A percentile compares a stretch with the other conserved stretches of the same genome.
Conservation (phyloP, 2,113 vertebrate genomes). For the Perccottus glenii region DNA sequence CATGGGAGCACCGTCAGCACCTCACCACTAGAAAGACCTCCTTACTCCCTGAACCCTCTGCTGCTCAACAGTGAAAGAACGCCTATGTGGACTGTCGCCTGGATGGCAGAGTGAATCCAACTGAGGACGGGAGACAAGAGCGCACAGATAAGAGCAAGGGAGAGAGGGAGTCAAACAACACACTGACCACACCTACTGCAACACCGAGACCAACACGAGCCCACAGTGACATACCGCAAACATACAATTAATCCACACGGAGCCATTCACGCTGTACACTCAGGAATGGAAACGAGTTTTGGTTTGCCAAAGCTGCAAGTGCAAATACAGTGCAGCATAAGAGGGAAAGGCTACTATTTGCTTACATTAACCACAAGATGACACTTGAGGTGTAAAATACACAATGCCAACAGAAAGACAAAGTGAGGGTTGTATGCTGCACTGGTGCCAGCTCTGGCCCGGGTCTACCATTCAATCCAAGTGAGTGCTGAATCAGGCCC, state of each 20-base stretch:
- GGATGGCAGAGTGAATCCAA: constrained; percentile 51
- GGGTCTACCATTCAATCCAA: constrained; percentile 47
- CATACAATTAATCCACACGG: constrained; percentile 22
- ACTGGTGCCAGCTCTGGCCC: constrained; percentile 35
- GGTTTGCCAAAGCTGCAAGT: background rate
- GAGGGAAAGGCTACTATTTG: constrained; percentile 14
- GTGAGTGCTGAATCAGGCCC: constrained; percentile 76
- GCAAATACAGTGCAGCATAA: constrained; percentile 15
- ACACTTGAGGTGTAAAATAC: constrained; percentile 3
- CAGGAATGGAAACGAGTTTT: constrained; percentile 5
- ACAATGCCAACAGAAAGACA: constrained; percentile 4
- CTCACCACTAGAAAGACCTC: no score
- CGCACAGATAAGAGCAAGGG: constrained; percentile 61
- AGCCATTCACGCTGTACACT: background rate
- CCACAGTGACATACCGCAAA: constrained; percentile 41
- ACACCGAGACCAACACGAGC: constrained; percentile 48
- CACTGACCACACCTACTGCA: constrained; percentile 61
- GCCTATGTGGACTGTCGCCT: constrained; percentile 43
- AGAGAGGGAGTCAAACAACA: constrained; percentile 67
- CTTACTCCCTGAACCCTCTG: constrained; percentile 62
- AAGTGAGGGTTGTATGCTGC: constrained; percentile 11
- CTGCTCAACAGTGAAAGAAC: constrained; percentile 71
- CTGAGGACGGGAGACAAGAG: constrained; percentile 56
- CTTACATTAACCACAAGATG: constrained; percentile 11
- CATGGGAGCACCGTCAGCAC: no score